These are phyloP conservation scores for Forpus xanthops DNA, from an alignment of 2,797 vertebrate species.

Conservation along the genomic window DNA sequence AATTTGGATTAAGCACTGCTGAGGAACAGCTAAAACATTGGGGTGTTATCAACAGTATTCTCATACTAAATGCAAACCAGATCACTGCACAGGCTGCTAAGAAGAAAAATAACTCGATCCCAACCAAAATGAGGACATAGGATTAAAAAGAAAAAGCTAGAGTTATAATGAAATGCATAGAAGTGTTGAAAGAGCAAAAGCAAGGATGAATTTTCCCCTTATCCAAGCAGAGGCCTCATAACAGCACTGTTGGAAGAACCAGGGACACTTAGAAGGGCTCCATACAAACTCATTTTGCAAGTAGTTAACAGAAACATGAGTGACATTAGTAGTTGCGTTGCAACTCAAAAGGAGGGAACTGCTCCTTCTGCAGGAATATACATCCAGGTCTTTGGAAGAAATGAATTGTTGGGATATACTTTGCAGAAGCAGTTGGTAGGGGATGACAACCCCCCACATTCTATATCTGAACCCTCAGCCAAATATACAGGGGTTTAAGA, in stretches of 20 bases:
- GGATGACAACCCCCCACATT: neutral
- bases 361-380: neutral
- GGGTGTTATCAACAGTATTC: neutral
- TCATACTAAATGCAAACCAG: neutral
- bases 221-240: neutral
- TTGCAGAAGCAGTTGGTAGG: neutral
- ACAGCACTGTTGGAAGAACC: neutral
- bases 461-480: neutral
- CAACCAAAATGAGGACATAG: neutral
- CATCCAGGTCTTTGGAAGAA: neutral
- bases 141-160: neutral
- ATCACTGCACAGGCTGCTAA: neutral
- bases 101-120: neutral
- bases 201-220: neutral
- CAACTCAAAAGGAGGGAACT: neutral
- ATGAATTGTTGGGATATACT: neutral
- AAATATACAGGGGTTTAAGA: neutral
- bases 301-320: neutral
- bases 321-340: neutral
- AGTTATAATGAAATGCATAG: neutral
- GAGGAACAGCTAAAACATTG: neutral
- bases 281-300: neutral
- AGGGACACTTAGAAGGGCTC: neutral
- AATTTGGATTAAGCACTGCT: neutral
- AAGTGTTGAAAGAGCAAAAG: neutral